Evolutionary conservation across 1,140 invertebrate species (phyloP).

Genomic region (Radopholus similis): DNA sequence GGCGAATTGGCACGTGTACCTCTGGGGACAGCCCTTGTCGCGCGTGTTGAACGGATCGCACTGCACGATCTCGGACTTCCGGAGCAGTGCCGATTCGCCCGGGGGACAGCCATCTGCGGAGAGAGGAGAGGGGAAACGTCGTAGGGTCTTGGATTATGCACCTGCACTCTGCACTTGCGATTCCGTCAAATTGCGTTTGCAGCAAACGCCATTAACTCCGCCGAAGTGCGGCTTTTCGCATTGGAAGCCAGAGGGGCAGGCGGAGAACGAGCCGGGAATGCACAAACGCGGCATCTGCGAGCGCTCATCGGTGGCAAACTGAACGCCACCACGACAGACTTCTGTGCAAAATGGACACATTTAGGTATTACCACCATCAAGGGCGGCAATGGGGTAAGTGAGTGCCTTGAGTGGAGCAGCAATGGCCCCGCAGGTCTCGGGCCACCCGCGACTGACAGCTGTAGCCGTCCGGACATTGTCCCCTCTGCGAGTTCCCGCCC

Average conservation of each 20-base stretch:
- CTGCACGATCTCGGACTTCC: slow-evolving; percentile 42
- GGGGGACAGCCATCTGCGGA: slow-evolving; percentile 41
- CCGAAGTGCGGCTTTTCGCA: slow-evolving; percentile 35
- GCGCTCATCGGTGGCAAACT: slow-evolving; percentile 53
- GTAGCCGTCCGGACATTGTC: slow-evolving; percentile 38
- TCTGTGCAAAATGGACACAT: slow-evolving; percentile 37
- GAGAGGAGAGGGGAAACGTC: no score
- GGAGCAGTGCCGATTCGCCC: slow-evolving; percentile 45
- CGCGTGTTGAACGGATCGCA: slow-evolving; percentile 53
- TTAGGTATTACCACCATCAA: neutral
- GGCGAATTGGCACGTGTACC: slow-evolving; percentile 50
- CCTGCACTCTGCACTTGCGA: slow-evolving; percentile 24
- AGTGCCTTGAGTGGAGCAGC: slow-evolving; percentile 47
- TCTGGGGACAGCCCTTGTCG: slow-evolving; percentile 43
- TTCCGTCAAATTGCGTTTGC: slow-evolving; percentile 41
- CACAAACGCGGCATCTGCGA: slow-evolving; percentile 55
- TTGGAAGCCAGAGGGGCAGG: slow-evolving; percentile 43
- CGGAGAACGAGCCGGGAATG: slow-evolving; percentile 50
- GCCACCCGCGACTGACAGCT: slow-evolving; percentile 34
- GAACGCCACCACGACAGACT: slow-evolving; percentile 48
- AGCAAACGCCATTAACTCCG: slow-evolving; percentile 45
- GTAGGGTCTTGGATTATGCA: no score
- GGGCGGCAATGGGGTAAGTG: neutral
- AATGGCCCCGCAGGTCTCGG: slow-evolving; percentile 50
- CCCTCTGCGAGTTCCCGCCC: neutral